Evolutionary conservation across 2,888 invertebrate genomes (phyloP).

Genomic region (Emmelina monodactyla): DNA sequence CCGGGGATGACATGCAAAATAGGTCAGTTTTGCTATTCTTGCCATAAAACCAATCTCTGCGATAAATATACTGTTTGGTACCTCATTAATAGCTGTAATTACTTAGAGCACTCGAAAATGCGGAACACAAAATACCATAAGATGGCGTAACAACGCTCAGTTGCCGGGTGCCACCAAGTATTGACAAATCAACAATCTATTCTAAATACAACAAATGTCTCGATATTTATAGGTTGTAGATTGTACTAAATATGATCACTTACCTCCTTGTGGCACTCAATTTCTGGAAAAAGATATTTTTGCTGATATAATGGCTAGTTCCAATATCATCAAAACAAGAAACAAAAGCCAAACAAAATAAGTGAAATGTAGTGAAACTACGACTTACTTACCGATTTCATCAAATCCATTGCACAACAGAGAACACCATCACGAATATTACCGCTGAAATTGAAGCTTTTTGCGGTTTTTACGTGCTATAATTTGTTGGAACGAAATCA

Average conservation of each 20-base stretch:
- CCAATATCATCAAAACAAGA: conserved; percentile 67
- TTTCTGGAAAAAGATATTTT: conserved; percentile 66
- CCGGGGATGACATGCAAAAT: conserved; percentile 58
- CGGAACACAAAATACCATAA: conserved; percentile 58
- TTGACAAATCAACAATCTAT: conserved; percentile 59
- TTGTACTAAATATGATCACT: conserved; percentile 55
- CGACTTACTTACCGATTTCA: conserved; percentile 62
- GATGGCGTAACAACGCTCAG: conserved; percentile 66
- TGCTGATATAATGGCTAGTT: conserved; percentile 67
- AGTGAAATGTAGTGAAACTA: conserved; percentile 33
- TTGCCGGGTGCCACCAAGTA: conserved; percentile 61
- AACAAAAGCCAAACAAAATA: conserved; percentile 64
- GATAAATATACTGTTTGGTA: too few relatives aligned
- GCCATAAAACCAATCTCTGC: too few relatives aligned
- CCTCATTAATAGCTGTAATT: too few relatives aligned
- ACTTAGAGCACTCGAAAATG: too few relatives aligned
- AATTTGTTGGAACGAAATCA: conserved; percentile 48
- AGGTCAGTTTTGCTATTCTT: too few relatives aligned
- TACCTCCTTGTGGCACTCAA: conserved; percentile 64
- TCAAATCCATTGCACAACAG: conserved; percentile 68
- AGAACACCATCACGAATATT: conserved; percentile 64
- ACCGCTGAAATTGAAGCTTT: conserved; percentile 11
- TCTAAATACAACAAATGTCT: conserved; percentile 43
- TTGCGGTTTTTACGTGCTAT: conserved; percentile 25
- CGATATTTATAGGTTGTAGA: too few relatives aligned